Base-by-base conservation (phyloP, 2,888 invertebrate genomes). In the Athripsodes cinereus region DNA sequence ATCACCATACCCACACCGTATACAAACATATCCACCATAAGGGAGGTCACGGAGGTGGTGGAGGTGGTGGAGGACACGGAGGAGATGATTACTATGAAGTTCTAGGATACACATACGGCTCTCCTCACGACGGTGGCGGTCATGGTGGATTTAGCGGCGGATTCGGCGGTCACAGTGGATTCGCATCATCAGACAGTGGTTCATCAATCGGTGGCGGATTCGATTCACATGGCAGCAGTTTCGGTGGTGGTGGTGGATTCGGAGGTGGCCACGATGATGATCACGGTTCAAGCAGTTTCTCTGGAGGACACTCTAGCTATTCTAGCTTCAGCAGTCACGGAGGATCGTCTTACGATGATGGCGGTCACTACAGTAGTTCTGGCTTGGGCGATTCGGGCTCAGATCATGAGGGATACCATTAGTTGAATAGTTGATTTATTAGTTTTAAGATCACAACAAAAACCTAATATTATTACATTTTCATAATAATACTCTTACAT, bases 1-100 rank as follows among this genome's bases (percentile, higher is more conserved):
- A 87, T 67, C 87, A 89, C 66, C 88, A 89, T 67, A 89, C 87
- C 55, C 88, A 88, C 69, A 90, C 89, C 47, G 82, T 87, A 47
- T 86, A 86, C 64, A 88, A 89, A 67, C 86, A 88, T 69, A 75
- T 88, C 22, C 86, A 85, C 66, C 84, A 84, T 67, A 79, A 79
- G 63, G 78, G 80, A 35, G 81, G 79, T 2, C 80, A 73, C 47
- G 74, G 77, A 49, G 81, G 80, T 40, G 79, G 78, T 5, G 65
- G 65, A 10, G 75, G 61, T 19, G 63, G 62, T 2, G 57, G 62
- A 53, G 69, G 70, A 55, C 69, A 69, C 52, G 70, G 69, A 62
- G 73, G 68, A 62, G 81, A 78, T 44, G 85, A 84, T 67, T 81
- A 83, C 67, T 85, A 83, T 70, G 85, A 86, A 68, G 84, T 86